A percentile compares a stretch with the other conserved stretches of the same genome.
These are phyloP conservation scores for Catocala nupta DNA, from an alignment of 2,888 invertebrate species.

Conservation along the genomic window DNA sequence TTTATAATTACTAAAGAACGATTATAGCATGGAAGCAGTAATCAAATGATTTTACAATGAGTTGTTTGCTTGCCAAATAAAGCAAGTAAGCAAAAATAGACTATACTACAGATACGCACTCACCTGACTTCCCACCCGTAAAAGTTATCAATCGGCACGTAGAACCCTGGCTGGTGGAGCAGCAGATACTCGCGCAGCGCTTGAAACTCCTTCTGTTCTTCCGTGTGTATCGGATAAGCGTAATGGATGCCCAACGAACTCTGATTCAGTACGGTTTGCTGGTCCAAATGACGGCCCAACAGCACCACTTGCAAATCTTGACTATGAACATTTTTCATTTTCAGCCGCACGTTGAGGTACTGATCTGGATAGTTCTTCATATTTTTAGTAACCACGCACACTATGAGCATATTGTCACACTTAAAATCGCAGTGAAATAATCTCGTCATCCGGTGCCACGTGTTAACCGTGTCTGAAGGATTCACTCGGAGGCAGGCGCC, in stretches of 20 bases:
- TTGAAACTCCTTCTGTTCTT: constrained; percentile 40
- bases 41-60: too few relatives aligned
- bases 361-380: constrained; percentile 56
- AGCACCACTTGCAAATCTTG: constrained; percentile 51
- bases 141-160: constrained; percentile 74
- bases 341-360: constrained; percentile 64
- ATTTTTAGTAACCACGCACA: constrained; percentile 75
- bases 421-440: constrained; percentile 75
- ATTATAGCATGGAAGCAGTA: too few relatives aligned
- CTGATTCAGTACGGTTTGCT: constrained; percentile 4
- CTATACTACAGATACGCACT: constrained; percentile 14
- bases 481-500: constrained; percentile 83
- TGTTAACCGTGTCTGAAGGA: constrained; percentile 62
- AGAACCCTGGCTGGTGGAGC: constrained; percentile 70
- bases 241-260: constrained; percentile 25
- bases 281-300: constrained; percentile 54
- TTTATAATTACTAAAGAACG: too few relatives aligned
- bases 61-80: too few relatives aligned
- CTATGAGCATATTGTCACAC: constrained; percentile 60
- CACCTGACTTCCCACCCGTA: constrained; percentile 78
- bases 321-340: constrained; percentile 43
- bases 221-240: constrained; percentile 51
- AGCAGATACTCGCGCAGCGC: constrained; percentile 69
- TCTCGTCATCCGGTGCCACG: constrained; percentile 59
- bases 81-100: too few relatives aligned